Percentiles rank a stretch among this genome's conserved stretches.
Conservation (phyloP, 2,888 invertebrate species). For the Apeira syringaria region DNA sequence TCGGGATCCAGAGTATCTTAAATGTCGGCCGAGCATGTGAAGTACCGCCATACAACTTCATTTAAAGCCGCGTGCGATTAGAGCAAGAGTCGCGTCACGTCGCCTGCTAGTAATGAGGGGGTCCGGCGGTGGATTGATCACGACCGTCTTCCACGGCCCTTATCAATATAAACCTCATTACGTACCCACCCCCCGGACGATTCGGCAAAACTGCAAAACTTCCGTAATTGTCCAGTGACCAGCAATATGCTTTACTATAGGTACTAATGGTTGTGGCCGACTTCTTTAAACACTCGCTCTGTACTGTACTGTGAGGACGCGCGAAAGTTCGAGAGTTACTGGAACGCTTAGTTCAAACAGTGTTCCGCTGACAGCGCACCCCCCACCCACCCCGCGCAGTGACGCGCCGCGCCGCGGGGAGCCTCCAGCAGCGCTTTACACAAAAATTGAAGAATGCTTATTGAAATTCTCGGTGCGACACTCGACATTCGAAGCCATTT, state of each 20-base stretch:
- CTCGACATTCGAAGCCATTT: background rate
- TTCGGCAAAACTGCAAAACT: conserved; percentile 37
- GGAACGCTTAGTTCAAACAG: too few relatives aligned
- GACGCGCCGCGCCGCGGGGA: background rate
- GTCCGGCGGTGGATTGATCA: conserved; percentile 34
- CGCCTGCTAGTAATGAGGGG: background rate
- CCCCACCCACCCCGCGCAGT: too few relatives aligned
- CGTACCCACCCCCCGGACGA: conserved; percentile 30
- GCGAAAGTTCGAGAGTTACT: too few relatives aligned
- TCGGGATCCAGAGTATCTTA: too few relatives aligned
- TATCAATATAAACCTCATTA: conserved; percentile 42
- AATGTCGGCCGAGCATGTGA: too few relatives aligned
- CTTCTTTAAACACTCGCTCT: too few relatives aligned
- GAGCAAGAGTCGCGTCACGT: background rate
- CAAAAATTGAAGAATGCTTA: background rate
- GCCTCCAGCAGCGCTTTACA: background rate
- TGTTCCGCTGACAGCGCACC: too few relatives aligned
- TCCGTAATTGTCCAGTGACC: conserved; percentile 28
- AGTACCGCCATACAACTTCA: too few relatives aligned
- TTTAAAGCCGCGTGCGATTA: conserved; percentile 6
- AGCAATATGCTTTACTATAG: too few relatives aligned
- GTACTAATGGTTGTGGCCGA: too few relatives aligned
- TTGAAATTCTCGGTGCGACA: conserved; percentile 5
- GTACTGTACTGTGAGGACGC: background rate
- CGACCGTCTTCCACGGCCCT: conserved; percentile 38